Conservation (phyloP, 2,113 vertebrate species). For the Promerops cafer region DNA sequence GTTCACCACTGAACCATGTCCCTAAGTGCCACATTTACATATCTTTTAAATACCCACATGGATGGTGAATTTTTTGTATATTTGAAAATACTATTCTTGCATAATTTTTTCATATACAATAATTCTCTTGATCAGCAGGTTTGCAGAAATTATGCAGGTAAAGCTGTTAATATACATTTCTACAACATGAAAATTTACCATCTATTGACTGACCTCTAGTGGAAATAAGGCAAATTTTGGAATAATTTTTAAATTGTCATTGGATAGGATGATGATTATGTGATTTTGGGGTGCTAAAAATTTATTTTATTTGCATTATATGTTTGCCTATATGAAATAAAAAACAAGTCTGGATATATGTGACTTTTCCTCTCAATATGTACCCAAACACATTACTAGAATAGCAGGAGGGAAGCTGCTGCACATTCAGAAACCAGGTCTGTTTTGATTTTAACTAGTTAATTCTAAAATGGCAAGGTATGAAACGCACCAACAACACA, state of each 20-base stretch:
- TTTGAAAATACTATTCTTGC: background rate
- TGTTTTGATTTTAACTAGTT: background rate
- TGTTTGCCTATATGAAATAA: background rate
- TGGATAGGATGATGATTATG: background rate
- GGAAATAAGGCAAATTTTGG: background rate
- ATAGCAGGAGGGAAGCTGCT: background rate
- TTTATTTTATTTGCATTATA: background rate
- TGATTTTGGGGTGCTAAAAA: background rate
- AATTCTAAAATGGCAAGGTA: background rate
- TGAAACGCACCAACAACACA: background rate
- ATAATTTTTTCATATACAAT: background rate
- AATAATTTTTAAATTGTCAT: background rate
- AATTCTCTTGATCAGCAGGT: background rate
- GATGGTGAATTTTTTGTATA: accelerated
- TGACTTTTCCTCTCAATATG: background rate
- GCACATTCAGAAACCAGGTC: background rate
- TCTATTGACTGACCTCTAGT: constrained; percentile 56
- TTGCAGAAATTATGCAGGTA: background rate
- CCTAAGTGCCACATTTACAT: background rate
- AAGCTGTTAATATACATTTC: background rate
- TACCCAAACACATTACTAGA: background rate
- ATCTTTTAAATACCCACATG: background rate
- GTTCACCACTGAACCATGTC: background rate
- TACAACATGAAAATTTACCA: background rate
- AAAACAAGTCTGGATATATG: background rate